Percentiles rank a stretch among this genome's conserved stretches.
Evolutionary conservation across 1,140 invertebrate species (phyloP).

Genomic region (Laodelphax striatellus): DNA sequence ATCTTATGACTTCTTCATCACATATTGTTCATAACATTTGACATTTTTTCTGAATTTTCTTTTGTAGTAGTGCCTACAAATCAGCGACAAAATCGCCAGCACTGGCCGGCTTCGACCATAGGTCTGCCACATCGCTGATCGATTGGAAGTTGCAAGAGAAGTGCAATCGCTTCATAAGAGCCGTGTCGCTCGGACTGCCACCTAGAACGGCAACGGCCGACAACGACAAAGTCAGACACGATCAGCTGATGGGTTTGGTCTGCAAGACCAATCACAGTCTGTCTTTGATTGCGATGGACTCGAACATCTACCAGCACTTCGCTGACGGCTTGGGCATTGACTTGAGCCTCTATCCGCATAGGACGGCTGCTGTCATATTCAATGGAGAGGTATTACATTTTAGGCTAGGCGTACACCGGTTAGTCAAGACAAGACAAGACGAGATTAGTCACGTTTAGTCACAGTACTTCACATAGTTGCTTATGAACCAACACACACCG

Average conservation of each 20-base stretch:
- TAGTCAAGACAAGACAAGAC: too few species aligned
- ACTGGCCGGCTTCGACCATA: not conserved
- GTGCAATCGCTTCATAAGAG: not conserved
- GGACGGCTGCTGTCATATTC: conserved; percentile 56
- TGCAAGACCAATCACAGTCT: conserved; percentile 54
- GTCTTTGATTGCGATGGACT: conserved; percentile 57
- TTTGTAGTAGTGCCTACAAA: too few species aligned
- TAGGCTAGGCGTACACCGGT: too few species aligned
- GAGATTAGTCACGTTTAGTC: too few species aligned
- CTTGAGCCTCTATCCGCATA: conserved; percentile 42
- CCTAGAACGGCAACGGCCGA: not conserved
- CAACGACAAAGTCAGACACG: too few species aligned
- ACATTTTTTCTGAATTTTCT: too few species aligned
- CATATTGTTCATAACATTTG: too few species aligned
- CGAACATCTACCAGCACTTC: conserved; percentile 53
- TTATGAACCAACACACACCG: too few species aligned
- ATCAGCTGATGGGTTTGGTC: conserved; percentile 30
- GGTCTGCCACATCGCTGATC: not conserved
- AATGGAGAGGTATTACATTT: conserved; percentile 54
- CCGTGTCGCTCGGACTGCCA: not conserved
- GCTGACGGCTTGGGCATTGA: conserved; percentile 59
- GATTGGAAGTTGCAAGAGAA: not conserved
- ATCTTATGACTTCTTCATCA: too few species aligned
- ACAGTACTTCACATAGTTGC: too few species aligned
- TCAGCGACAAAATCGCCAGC: too few species aligned